A percentile compares a stretch with the other conserved stretches of the same genome.
These are phyloP conservation scores for Periphyllus acericola DNA, from an alignment of 2,888 invertebrate species.

Conservation along the genomic window DNA sequence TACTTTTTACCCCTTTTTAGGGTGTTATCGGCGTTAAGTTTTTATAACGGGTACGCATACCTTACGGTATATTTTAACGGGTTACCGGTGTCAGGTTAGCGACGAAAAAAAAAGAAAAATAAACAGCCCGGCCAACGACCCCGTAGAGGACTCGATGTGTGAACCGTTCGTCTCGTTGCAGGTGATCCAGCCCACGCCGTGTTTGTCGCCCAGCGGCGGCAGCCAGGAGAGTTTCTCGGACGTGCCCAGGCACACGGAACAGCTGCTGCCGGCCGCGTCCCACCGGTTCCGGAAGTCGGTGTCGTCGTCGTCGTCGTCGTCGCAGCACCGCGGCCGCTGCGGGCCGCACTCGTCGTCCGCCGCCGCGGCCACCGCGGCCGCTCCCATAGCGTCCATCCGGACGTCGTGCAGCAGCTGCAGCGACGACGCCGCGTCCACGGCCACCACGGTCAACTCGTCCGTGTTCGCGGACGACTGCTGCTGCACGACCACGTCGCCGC, in stretches of 20 bases:
- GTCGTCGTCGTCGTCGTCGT: neutral
- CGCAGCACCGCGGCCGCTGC: neutral
- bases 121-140: too few species aligned
- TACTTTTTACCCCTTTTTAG: too few species aligned
- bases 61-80: too few species aligned
- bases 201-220: slow-evolving; percentile 83
- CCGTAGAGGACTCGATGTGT: neutral
- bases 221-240: slow-evolving; percentile 61
- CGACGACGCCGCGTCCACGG: slow-evolving; percentile 49
- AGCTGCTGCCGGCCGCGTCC: slow-evolving; percentile 47
- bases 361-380: neutral
- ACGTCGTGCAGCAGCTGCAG: slow-evolving; percentile 59
- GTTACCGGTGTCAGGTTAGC: too few species aligned
- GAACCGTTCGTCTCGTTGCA: slow-evolving; percentile 64
- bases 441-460: slow-evolving; percentile 57
- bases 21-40: too few species aligned
- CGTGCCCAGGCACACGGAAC: slow-evolving; percentile 54
- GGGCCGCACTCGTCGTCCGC: neutral
- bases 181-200: slow-evolving; percentile 84
- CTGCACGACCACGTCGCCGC: slow-evolving; percentile 12
- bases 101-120: too few species aligned
- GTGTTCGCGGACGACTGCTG: slow-evolving; percentile 54
- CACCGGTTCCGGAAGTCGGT: slow-evolving; percentile 1
- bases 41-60: too few species aligned
- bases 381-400: slow-evolving; percentile 56